Evolutionary conservation across 2,888 invertebrate species (phyloP).

Genomic region (Trachelus tabidus): DNA sequence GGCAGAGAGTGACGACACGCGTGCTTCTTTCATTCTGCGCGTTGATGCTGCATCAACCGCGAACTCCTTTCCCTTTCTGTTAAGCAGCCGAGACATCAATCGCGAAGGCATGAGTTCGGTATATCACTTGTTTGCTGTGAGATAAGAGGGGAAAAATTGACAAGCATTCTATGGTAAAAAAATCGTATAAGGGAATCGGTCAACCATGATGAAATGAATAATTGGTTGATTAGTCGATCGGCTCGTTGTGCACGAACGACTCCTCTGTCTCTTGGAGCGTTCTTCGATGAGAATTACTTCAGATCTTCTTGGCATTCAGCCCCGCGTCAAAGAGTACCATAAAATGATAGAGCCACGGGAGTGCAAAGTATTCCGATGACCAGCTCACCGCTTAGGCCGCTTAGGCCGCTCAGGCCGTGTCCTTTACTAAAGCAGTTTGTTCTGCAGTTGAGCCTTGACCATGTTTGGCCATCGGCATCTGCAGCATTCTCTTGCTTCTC

Average conservation of each 20-base stretch:
- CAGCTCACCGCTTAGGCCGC: no score
- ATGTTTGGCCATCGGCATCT: conserved; percentile 32
- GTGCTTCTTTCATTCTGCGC: background rate
- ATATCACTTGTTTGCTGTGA: conserved; percentile 44
- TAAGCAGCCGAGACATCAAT: no score
- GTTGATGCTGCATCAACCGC: no score
- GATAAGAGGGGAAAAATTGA: conserved; percentile 26
- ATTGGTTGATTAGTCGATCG: no score
- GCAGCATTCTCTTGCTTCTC: conserved; percentile 11
- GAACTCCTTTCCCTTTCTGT: no score
- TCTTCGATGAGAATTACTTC: conserved; percentile 8
- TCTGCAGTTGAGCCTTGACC: conserved; percentile 15
- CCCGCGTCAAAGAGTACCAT: background rate
- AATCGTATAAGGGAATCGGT: conserved; percentile 52
- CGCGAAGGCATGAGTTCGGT: conserved; percentile 17
- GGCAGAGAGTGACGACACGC: background rate
- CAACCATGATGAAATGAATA: no score
- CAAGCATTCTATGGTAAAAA: conserved; percentile 46
- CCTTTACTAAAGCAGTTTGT: conserved; percentile 6
- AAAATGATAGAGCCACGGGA: conserved; percentile 9
- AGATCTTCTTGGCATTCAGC: background rate
- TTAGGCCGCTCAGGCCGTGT: background rate
- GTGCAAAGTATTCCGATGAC: conserved; percentile 31
- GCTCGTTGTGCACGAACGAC: conserved; percentile 19
- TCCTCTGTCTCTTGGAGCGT: conserved; percentile 11